A percentile compares a stretch with the other conserved stretches of the same genome.
These are phyloP conservation scores for Nymphalis urticae DNA, from an alignment of 2,888 invertebrate genomes.

Conservation along the genomic window DNA sequence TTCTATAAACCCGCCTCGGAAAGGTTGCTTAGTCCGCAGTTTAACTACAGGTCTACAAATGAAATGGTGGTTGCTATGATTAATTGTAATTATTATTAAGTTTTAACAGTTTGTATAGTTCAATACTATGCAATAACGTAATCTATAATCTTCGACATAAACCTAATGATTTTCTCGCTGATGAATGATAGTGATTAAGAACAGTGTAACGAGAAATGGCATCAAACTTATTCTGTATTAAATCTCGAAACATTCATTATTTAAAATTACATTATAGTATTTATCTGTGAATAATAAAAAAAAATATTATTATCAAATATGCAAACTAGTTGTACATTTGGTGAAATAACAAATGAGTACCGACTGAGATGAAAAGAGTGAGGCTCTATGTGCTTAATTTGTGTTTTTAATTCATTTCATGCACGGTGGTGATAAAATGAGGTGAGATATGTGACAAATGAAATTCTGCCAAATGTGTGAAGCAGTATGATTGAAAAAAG, in stretches of 20 bases:
- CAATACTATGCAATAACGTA: slow-evolving; percentile 19
- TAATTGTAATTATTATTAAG: slow-evolving; percentile 27
- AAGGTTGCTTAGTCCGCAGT: neutral
- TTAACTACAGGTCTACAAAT: neutral
- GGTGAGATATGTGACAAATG: too few species aligned
- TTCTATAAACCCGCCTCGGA: neutral
- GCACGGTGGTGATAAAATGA: too few species aligned
- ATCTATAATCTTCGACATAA: slow-evolving; percentile 42
- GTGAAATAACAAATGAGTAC: too few species aligned
- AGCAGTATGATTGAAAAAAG: too few species aligned
- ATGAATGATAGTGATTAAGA: slow-evolving; percentile 40
- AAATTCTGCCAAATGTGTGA: too few species aligned
- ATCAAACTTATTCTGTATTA: neutral
- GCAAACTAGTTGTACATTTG: too few species aligned
- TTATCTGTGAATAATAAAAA: too few species aligned
- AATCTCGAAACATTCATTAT: neutral
- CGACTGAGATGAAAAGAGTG: too few species aligned
- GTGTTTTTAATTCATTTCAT: too few species aligned
- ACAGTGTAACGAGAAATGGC: slow-evolving; percentile 7
- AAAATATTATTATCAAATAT: too few species aligned
- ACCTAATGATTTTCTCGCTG: slow-evolving; percentile 45
- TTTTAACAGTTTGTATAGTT: slow-evolving; percentile 26
- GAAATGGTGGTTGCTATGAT: slow-evolving; percentile 22
- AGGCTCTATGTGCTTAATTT: too few species aligned
- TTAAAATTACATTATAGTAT: too few species aligned